Evolutionary conservation across 2,113 vertebrate species (phyloP), one percentile per base, ranked within the genome.

Genomic region (Otocyon megalotis): DNA sequence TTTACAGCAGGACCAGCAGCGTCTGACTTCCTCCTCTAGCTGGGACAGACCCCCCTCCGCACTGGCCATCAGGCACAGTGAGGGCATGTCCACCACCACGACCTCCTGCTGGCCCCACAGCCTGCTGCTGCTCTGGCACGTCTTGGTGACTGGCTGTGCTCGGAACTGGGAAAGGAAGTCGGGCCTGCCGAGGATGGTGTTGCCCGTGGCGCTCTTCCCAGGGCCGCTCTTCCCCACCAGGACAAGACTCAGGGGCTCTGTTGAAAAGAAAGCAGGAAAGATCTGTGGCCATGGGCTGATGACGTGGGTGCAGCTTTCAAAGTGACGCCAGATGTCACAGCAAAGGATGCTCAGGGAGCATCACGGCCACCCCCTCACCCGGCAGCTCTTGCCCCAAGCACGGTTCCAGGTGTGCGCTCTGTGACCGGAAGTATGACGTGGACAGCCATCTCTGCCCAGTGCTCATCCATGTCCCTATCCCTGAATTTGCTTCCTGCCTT

Each of bases 41-140:
- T 17, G 16, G 50, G 12, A 60, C 10, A 1, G 16, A 8, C 54
- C 2, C 10, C 16, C 58, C 11, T 35, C 43, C 4, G 1, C 9
- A 2, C 2, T 14, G 3, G 24, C 4, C 17, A 0, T 13, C 72
- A 20, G 83, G 74, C 0, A 6, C 77, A 94, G 50, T 0, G 30
- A 3, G 0, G 97, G 86, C 2, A 96, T 97, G 65, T 97, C 97
- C 43, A 97, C 74, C 24, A 97, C 97, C 37, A 94, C 84, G 1
- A 97, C 3, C 0, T 37, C 43, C 60, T 48, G 30, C 32, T n/a
- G 6, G 0, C 10, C 14, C 92, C 88, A 62, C 0, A 0, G 90
- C 10, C 2, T 65, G 1, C 6, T 15, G 48, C 8, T 20, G 0
- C 2, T n/a, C 67, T 95, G 63, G 65, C 48, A 94, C 0, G 0